Conservation (phyloP, 1,140 invertebrate species). For the Ctenoplectra terminalis region DNA sequence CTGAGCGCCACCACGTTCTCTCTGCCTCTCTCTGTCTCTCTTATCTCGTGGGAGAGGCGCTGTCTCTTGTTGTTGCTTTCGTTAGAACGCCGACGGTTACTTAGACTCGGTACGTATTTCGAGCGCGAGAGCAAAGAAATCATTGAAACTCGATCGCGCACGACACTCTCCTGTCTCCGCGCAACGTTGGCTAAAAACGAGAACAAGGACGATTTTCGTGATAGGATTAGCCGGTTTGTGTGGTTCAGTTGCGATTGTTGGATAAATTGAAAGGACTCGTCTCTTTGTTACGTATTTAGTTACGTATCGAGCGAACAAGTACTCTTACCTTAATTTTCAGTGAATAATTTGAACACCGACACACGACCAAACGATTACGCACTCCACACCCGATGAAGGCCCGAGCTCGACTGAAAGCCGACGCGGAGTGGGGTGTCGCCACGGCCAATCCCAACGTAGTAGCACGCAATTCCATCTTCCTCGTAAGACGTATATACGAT, state of each 20-base stretch:
- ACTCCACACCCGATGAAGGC: conserved; percentile 69
- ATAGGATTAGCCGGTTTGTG: not conserved
- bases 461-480: conserved; percentile 51
- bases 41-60: conserved; percentile 46
- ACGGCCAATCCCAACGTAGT: conserved; percentile 70
- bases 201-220: not conserved
- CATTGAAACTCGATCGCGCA: conserved; percentile 7
- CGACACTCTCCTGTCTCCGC: not conserved
- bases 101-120: conserved; percentile 16
- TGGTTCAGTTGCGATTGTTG: not conserved
- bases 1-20: conserved; percentile 74
- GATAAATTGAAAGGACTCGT: not conserved
- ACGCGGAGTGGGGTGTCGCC: conserved; percentile 59
- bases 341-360: conserved; percentile 72
- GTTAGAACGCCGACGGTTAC: conserved; percentile 31
- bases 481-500: conserved; percentile 17
- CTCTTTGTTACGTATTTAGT: not conserved
- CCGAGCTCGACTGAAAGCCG: conserved; percentile 76
- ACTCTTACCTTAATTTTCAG: conserved; percentile 77
- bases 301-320: not conserved
- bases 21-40: conserved; percentile 58
- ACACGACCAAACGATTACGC: conserved; percentile 67
- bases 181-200: not conserved
- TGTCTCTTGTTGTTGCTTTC: conserved; percentile 47
- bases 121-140: not conserved